Conservation (phyloP, 2,113 vertebrate species). For the Apus apus region DNA sequence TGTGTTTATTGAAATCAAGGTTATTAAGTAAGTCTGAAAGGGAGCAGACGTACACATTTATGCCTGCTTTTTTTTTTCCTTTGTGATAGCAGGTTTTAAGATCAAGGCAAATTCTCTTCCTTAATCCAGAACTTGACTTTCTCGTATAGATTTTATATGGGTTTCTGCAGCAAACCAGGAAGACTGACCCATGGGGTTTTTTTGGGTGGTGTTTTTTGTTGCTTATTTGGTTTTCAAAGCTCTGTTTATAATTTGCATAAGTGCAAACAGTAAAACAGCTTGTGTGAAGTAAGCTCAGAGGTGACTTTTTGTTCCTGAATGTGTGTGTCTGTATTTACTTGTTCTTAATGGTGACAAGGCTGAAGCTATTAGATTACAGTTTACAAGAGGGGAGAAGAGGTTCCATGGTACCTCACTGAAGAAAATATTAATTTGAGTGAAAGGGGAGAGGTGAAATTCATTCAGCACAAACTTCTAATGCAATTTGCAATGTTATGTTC, state of each 20-base stretch:
- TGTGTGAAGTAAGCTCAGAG: neutral
- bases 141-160: fast-evolving
- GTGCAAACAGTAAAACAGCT: neutral
- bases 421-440: neutral
- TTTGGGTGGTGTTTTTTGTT: fast-evolving
- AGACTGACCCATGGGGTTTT: neutral
- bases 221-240: neutral
- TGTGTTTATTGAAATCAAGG: neutral
- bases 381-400: neutral
- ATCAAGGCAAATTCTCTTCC: neutral
- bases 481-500: neutral
- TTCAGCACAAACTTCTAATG: neutral
- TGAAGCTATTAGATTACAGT: neutral
- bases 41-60: neutral
- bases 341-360: neutral
- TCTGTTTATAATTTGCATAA: neutral
- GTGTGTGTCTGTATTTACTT: fast-evolving
- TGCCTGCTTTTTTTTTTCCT: neutral
- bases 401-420: neutral
- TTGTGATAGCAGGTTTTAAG: neutral
- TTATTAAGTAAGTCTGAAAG: neutral
- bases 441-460: neutral
- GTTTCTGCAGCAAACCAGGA: neutral
- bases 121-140: neutral
- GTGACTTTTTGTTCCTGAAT: neutral